These are phyloP conservation scores for Tyria jacobaeae DNA, from an alignment of 2,888 invertebrate genomes.

Conservation along the genomic window DNA sequence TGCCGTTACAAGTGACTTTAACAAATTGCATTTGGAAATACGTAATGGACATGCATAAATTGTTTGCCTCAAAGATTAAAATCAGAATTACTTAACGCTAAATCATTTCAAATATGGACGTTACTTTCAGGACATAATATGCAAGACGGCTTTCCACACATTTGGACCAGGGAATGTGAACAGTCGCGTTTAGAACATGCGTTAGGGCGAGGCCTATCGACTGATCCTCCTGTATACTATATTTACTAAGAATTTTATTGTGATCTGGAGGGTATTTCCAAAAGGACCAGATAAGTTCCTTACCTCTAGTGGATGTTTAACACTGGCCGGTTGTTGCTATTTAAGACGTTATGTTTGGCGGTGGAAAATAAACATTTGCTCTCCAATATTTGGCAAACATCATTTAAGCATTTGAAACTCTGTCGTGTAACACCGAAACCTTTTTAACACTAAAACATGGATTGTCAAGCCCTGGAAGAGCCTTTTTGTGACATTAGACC, in stretches of 20 bases:
- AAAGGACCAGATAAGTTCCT: slow-evolving; percentile 78
- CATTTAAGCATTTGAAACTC: slow-evolving; percentile 51
- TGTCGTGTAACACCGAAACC: slow-evolving; percentile 55
- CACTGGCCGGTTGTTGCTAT: slow-evolving; percentile 82
- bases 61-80: slow-evolving; percentile 63
- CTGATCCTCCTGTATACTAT: slow-evolving; percentile 73
- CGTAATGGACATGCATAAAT: slow-evolving; percentile 64
- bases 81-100: slow-evolving; percentile 81
- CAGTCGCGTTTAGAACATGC: slow-evolving; percentile 22
- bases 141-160: slow-evolving; percentile 78
- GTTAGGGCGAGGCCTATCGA: slow-evolving; percentile 30
- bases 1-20: slow-evolving; percentile 51
- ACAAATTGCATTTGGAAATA: slow-evolving; percentile 55
- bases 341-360: slow-evolving; percentile 70
- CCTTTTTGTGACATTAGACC: slow-evolving; percentile 69
- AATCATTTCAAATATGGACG: slow-evolving; percentile 85
- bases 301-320: slow-evolving; percentile 83
- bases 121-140: slow-evolving; percentile 82
- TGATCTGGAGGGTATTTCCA: slow-evolving; percentile 80
- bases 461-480: slow-evolving; percentile 55
- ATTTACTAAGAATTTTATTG: slow-evolving; percentile 78
- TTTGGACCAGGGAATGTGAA: slow-evolving; percentile 58
- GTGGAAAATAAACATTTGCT: slow-evolving; percentile 66
- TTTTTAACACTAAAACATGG: slow-evolving; percentile 56
- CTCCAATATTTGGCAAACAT: slow-evolving; percentile 69